Base-by-base conservation (phyloP, 2,888 invertebrate genomes). In the Brachyptera putata region DNA sequence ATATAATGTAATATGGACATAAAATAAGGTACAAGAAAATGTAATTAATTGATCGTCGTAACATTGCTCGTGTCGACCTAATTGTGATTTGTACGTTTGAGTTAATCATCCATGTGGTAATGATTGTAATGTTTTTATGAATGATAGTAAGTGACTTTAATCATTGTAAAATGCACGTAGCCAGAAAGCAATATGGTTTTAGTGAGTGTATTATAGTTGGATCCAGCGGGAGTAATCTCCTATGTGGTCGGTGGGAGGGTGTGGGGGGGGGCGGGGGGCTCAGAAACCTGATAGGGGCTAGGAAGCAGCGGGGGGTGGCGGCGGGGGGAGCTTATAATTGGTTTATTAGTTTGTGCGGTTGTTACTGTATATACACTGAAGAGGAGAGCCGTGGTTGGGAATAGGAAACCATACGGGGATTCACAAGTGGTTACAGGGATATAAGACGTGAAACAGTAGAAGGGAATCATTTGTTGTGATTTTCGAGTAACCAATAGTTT, bases 301-400 rank as follows among this genome's bases (percentile, higher is more conserved):
- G n/a, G n/a, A n/a, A 34, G 26, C 14, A 21, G 9, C 13, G 13
- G 41, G 41, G 16, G 48, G 56, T 36, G 56, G 34, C 37, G 56
- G 26, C 37, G 41, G 39, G 49, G 58, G 56, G 53, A 37, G 56
- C 46, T 36, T 43, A 70, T 74, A 74, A 74, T 74, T 74, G 74
- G 73, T 73, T 73, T 74, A 74, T 74, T 74, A 74, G 73, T 74
- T 73, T 72, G n/a, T n/a, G 73, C 72, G 73, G 73, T 73, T 72
- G 73, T 74, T 73, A 72, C 46, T 46, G 9, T 4, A 7, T 18
- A 18, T 41, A 41, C 41, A 16, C n/a, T n/a, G n/a, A n/a, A n/a
- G n/a, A n/a, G n/a, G n/a, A n/a, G n/a, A n/a, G n/a, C n/a, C n/a
- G n/a, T n/a, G n/a, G n/a, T n/a, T n/a, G n/a, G n/a, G n/a, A n/a